phyloP scores from a whole-genome alignment of 1,140 invertebrate genomes.

The Drosophila nebulosa region DNA sequence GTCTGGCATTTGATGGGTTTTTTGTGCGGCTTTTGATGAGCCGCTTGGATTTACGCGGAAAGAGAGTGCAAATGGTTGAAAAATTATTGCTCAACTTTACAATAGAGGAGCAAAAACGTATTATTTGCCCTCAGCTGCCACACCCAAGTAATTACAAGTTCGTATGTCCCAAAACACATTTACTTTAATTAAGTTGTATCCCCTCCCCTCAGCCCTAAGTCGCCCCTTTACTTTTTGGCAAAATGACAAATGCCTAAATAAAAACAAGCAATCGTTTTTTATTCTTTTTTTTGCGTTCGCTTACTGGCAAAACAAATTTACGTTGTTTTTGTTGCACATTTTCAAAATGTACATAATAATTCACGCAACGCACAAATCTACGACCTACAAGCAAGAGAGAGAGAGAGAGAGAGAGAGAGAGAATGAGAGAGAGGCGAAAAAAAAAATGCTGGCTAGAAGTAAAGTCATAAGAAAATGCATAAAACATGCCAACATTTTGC shows the following conservation, averaged over 20 bases:
- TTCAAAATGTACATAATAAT: slow-evolving; percentile 76
- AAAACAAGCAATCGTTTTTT: slow-evolving; percentile 62
- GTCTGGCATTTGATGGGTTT: slow-evolving; percentile 73
- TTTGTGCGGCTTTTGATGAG: slow-evolving; percentile 24
- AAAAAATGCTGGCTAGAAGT: slow-evolving; percentile 40
- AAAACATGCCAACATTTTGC: slow-evolving; percentile 68
- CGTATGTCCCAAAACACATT: slow-evolving; percentile 64
- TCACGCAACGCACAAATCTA: slow-evolving; percentile 56
- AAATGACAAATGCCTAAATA: slow-evolving; percentile 71
- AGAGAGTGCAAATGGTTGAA: slow-evolving; percentile 3
- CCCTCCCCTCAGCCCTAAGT: not conserved
- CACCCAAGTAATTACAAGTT: slow-evolving; percentile 73
- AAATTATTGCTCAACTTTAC: slow-evolving; percentile 42
- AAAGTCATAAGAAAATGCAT: slow-evolving; percentile 79
- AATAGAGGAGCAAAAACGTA: slow-evolving; percentile 40
- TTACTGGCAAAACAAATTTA: slow-evolving; percentile 66
- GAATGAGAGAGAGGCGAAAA: slow-evolving; percentile 15
- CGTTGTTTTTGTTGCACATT: slow-evolving; percentile 74
- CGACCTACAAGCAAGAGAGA: slow-evolving; percentile 20
- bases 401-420: slow-evolving; percentile 19
- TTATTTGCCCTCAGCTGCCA: slow-evolving; percentile 1
- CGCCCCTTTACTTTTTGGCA: slow-evolving; percentile 7
- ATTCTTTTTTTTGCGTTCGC: slow-evolving; percentile 31
- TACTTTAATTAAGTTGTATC: slow-evolving; percentile 74
- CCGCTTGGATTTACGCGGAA: not conserved